Conservation (phyloP, 2,797 vertebrate genomes). For the Hydrocynus forskahlii region DNA sequence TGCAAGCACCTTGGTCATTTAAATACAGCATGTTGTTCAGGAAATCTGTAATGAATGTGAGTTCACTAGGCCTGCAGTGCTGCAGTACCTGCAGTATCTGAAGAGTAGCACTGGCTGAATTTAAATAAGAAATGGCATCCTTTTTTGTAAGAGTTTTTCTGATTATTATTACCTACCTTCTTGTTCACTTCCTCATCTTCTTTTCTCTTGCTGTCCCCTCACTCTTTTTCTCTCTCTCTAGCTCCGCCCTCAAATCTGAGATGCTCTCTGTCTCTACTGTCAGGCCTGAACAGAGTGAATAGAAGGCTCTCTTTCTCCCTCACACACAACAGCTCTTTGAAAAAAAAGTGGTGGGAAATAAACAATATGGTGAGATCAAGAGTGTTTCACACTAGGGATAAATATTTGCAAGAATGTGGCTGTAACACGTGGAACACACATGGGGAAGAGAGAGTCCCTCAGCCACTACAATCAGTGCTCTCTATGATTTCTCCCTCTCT, state of each 20-base stretch:
- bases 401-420: slow-evolving; percentile 84
- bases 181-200: not conserved
- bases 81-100: slow-evolving; percentile 60
- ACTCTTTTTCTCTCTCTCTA: slow-evolving; percentile 55
- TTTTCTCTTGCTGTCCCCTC: slow-evolving; percentile 50
- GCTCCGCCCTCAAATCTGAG: slow-evolving; percentile 32
- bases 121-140: slow-evolving; percentile 46
- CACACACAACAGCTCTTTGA: slow-evolving; percentile 41
- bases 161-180: slow-evolving; percentile 45
- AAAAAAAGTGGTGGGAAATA: slow-evolving; percentile 76
- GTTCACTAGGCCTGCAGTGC: slow-evolving; percentile 64
- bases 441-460: slow-evolving; percentile 69
- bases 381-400: slow-evolving; percentile 82
- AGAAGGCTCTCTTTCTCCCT: slow-evolving; percentile 73
- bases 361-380: slow-evolving; percentile 83
- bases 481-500: slow-evolving; percentile 40
- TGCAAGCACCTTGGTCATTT: not conserved
- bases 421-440: slow-evolving; percentile 83
- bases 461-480: slow-evolving; percentile 63
- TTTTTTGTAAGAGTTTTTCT: slow-evolving; percentile 41
- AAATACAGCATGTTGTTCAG: slow-evolving; percentile 52
- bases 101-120: slow-evolving; percentile 59
- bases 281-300: slow-evolving; percentile 73
- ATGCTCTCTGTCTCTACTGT: slow-evolving; percentile 62
- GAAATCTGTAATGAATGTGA: slow-evolving; percentile 80